Evolutionary conservation across 2,888 invertebrate species (phyloP).

Genomic region (Pilophorus perplexus): DNA sequence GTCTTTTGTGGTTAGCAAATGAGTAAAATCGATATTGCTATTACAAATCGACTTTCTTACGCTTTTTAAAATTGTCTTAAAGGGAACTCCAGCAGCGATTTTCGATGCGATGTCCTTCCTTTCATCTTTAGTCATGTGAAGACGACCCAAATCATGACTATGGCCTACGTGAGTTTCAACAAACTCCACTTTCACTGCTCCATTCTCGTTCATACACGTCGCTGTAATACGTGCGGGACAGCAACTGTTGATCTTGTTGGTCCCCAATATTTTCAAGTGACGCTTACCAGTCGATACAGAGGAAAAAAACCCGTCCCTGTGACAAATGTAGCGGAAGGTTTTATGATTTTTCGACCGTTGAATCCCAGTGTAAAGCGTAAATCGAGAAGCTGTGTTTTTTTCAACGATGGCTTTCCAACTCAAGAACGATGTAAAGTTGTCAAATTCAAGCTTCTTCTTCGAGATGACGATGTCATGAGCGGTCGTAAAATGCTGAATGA

Average conservation of each 20-base stretch:
- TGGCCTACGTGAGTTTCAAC: constrained; percentile 23
- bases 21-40: too few relatives aligned
- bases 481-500: neutral
- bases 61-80: neutral
- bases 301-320: constrained; percentile 5
- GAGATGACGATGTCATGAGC: neutral
- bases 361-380: neutral
- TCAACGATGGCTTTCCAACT: neutral
- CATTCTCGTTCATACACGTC: neutral
- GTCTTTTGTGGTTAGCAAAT: constrained; percentile 8
- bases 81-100: neutral
- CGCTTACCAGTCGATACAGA: neutral
- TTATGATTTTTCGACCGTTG: neutral
- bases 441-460: neutral
- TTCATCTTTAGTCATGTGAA: constrained; percentile 16
- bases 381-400: neutral
- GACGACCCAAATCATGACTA: neutral
- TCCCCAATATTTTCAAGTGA: neutral
- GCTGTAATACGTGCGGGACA: constrained; percentile 21
- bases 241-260: constrained; percentile 16
- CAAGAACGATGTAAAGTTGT: neutral
- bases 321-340: constrained; percentile 17
- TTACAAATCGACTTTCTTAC: neutral
- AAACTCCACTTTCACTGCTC: neutral
- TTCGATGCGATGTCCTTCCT: constrained; percentile 17